A percentile compares a stretch with the other conserved stretches of the same genome.
These are phyloP conservation scores for Morpho helenor DNA, from an alignment of 2,888 invertebrate genomes.

Conservation along the genomic window DNA sequence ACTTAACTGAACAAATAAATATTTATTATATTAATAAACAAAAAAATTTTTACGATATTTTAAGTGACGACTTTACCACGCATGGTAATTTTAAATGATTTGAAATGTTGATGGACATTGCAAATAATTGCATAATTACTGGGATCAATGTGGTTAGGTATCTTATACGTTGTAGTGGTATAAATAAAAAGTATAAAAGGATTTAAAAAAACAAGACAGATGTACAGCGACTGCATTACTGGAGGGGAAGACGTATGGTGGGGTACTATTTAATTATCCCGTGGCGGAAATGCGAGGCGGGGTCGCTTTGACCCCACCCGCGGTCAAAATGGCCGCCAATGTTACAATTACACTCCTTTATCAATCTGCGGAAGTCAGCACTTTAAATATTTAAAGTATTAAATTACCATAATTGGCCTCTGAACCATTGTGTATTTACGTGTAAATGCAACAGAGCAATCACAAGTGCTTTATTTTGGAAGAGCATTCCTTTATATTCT, in stretches of 20 bases:
- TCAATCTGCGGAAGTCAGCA: conserved; percentile 50
- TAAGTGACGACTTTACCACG: too few species aligned
- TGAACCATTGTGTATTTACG: conserved; percentile 28
- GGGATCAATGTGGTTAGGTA: not conserved
- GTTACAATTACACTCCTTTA: conserved; percentile 67
- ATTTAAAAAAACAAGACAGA: conserved; percentile 33
- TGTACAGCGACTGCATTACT: conserved; percentile 51
- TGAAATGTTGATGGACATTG: too few species aligned
- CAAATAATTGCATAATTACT: too few species aligned
- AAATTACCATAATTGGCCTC: conserved; percentile 35
- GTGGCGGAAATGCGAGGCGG: conserved; percentile 73
- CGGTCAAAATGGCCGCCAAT: conserved; percentile 71
- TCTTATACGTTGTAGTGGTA: not conserved
- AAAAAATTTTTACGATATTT: not conserved
- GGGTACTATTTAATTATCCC: conserved; percentile 76
- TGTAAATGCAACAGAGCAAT: conserved; percentile 20
- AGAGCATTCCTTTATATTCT: conserved; percentile 6
- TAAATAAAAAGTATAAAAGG: conserved; percentile 27
- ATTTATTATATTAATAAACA: too few species aligned
- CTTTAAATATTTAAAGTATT: conserved; percentile 42
- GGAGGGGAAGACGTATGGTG: conserved; percentile 62
- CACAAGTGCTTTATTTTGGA: conserved; percentile 12
- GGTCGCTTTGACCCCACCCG: conserved; percentile 74
- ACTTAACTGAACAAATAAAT: too few species aligned
- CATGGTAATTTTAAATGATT: too few species aligned